Evolutionary conservation across 2,888 invertebrate species (phyloP), one percentile per base, ranked within the genome.

Genomic region (Calephelis perditalis): DNA sequence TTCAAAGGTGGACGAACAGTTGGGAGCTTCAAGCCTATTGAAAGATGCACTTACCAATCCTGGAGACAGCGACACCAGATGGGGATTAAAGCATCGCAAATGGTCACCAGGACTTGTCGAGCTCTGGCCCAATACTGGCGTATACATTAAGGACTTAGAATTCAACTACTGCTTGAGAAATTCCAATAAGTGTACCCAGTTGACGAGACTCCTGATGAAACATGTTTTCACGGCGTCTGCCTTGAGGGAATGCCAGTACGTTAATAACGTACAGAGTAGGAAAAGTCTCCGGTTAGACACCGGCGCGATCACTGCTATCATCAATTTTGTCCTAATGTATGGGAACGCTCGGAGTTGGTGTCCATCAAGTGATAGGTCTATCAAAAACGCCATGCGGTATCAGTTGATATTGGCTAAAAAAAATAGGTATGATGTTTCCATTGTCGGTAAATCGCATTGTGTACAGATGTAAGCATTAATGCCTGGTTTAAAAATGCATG

Each of bases 251-350:
- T 15, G 15, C 15, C 15, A 15, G 15, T 15, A 15, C 15, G 15
- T 15, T 15, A 15, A 15, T 15, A 15, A 37, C 37, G 37, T 56
- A 56, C n/a, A 0, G 5, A 6, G 56, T 56, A n/a, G 56, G 9
- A 10, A 7, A 7, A 8, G 5, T 56, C 56, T 35, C 3, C 40
- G 56, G 37, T 56, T 56, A 56, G 56, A 56, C n/a, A 37, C 40
- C 11, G 56, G 56, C 40, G 56, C 40, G 56, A 56, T 7, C 40
- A 11, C 56, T 8, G 40, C 56, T n/a, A n/a, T n/a, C n/a, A n/a
- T 56, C 37, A 37, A 56, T 56, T 56, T 56, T 37, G 56, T 40
- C 56, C 56, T 56, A 8, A 56, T 37, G 37, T 56, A 56, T 56
- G 56, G 56, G 56, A 3, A 35, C 56, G 11, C 11, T 56, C n/a